Percentiles rank a stretch among this genome's conserved stretches.
Conservation (phyloP, 2,797 vertebrate genomes). For the Periophthalmus magnuspinnatus region DNA sequence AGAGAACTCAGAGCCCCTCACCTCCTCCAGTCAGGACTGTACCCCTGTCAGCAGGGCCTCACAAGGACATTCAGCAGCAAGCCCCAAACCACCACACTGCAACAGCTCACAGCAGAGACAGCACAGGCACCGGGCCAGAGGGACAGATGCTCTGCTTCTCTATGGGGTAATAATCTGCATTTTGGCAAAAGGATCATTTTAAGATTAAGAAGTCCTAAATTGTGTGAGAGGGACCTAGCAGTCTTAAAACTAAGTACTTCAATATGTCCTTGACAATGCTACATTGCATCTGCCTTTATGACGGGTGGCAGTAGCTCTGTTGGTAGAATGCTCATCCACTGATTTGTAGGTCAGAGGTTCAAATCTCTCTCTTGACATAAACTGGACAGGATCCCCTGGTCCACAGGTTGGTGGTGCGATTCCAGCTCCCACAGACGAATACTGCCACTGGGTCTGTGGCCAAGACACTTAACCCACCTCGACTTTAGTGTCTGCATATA, state of each 20-base stretch:
- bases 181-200: not conserved
- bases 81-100: constrained; percentile 44
- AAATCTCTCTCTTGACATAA: too few relatives aligned
- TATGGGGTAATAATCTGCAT: constrained; percentile 69
- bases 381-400: too few relatives aligned
- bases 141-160: constrained; percentile 66
- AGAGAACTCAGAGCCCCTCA: constrained; percentile 75
- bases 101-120: constrained; percentile 33
- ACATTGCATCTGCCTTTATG: not conserved
- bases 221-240: not conserved
- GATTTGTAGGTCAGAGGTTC: too few relatives aligned
- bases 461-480: too few relatives aligned
- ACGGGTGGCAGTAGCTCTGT: too few relatives aligned
- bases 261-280: not conserved
- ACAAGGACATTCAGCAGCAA: constrained; percentile 30
- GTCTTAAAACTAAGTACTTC: not conserved
- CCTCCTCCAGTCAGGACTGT: constrained; percentile 39
- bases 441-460: too few relatives aligned
- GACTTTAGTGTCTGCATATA: too few relatives aligned
- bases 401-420: too few relatives aligned
- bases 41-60: constrained; percentile 20
- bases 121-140: constrained; percentile 50
- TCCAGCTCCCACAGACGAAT: too few relatives aligned
- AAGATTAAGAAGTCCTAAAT: constrained; percentile 2
- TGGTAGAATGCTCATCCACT: too few relatives aligned